Evolutionary conservation across 1,140 invertebrate species (phyloP), one percentile per base, ranked within the genome.

Genomic region (Pteromalus puparum): DNA sequence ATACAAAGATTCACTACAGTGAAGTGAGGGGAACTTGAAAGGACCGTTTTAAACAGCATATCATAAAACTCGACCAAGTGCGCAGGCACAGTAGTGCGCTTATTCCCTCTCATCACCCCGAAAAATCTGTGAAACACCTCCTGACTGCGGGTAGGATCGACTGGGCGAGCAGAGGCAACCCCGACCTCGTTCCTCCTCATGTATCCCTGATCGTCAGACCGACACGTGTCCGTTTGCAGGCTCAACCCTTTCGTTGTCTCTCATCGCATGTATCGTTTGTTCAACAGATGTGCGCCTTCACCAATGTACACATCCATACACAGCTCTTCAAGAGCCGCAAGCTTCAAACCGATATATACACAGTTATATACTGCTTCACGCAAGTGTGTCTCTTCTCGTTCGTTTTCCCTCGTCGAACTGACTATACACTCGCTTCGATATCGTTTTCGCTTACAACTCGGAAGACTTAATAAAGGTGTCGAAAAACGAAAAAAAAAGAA

Each of bases 221-320:
- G 90, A 91, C 89, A 91, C 89, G 88, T 90, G 88, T 88, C 86
- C 89, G 88, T 89, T 88, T 90, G 86, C 83, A 85, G 70, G 24
- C 78, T 89, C 82, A 89, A 88, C 86, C 85, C 88, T 85, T 87
- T 89, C 82, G 30, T 34, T 48, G 67, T n/a, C 76, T 28, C 73
- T 46, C 48, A 82, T 83, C 81, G 42, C 79, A 67, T 21, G 34
- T 77, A 12, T 28, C 26, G 75, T 13, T 46, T 7, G 75, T 7
- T 7, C 3, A 48, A 61, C 48, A 12, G 26, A 70, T 10, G 9
- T 26, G 34, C n/a, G 34, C 15, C 21, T 24, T 30, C 76, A 1
- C 26, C 13, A 12, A 24, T 12, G 46, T 68, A 42, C 4, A 61
- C 53, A 61, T 61, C 18, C 53, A 48, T 0, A 18, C 15, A 48